Evolutionary conservation across 2,888 invertebrate species (phyloP), one percentile per base, ranked within the genome.

Genomic region (Ethmia dodecea): DNA sequence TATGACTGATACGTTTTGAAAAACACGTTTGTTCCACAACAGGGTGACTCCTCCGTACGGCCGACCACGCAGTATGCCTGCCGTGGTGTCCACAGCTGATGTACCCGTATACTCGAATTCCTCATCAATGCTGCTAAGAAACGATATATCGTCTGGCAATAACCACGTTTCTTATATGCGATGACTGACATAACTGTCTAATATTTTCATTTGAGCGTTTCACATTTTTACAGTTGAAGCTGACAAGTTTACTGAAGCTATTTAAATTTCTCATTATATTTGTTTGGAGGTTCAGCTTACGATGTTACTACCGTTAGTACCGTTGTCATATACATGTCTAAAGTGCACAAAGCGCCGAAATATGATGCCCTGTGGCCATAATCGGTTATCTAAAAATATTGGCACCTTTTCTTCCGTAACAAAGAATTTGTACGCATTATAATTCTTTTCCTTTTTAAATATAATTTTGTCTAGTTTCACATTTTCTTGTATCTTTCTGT

Each of bases 201-300:
- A 52, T 36, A 27, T 35, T 27, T 1, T 52, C 47, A 5, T 45
- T 26, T 1, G 49, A 50, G 2, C 52, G 31, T n/a, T 39, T 50
- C 0, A 55, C 27, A 18, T 26, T 40, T 31, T 47, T 51, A 30
- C 55, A 54, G 20, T 56, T 54, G 35, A 53, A 54, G 14, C 32
- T 45, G 5, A 46, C 27, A 12, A 54, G 31, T 18, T 14, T 28
- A 4, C 13, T 13, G 11, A 8, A 3, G 5, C n/a, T 20, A n/a
- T 14, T 12, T 2, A 28, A 3, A 11, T 5, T 8, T 13, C 20
- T n/a, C 15, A 34, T 22, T 22, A 20, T 28, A 1, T 12, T 12
- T 28, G 8, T 22, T 11, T 1, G n/a, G n/a, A n/a, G n/a, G n/a
- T n/a, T n/a, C n/a, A n/a, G n/a, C n/a, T n/a, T n/a, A n/a, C n/a